Evolutionary conservation across 2,113 vertebrate species (phyloP).

Genomic region (Corydoras maculifer): DNA sequence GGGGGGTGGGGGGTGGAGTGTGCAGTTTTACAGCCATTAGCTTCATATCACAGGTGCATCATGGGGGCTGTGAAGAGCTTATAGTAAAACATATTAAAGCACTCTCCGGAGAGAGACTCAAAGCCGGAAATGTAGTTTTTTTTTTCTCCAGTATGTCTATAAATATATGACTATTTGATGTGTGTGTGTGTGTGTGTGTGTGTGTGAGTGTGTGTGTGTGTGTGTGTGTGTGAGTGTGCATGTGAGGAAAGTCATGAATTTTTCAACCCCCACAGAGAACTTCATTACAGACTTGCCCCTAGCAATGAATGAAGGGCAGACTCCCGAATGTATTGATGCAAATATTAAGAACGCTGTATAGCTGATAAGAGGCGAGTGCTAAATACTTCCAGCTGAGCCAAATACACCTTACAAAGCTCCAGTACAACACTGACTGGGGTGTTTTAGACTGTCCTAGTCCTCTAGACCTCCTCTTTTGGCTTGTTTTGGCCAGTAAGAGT

Average conservation of each 20-base stretch:
- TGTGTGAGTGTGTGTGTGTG: slow-evolving; percentile 1
- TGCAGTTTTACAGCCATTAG: slow-evolving; percentile 38
- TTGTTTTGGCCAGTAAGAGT: too few relatives aligned
- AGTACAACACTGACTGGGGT: too few relatives aligned
- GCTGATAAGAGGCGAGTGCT: neutral
- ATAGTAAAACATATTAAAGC: slow-evolving; percentile 17
- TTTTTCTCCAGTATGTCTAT: neutral
- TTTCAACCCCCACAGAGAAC: slow-evolving; percentile 7
- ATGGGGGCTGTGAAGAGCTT: slow-evolving; percentile 20
- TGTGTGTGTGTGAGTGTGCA: slow-evolving; percentile 3
- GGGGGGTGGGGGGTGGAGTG: slow-evolving; percentile 5
- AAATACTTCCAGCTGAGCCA: too few relatives aligned
- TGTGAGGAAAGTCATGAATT: slow-evolving; percentile 6
- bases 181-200: neutral
- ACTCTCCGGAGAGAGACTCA: slow-evolving; percentile 2
- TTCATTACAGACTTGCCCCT: slow-evolving; percentile 3
- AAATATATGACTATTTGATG: neutral
- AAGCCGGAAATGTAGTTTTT: neutral
- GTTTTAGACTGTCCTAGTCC: too few relatives aligned
- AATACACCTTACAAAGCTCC: too few relatives aligned
- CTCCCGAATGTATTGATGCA: too few relatives aligned
- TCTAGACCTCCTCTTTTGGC: too few relatives aligned
- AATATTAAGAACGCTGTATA: neutral
- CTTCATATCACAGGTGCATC: slow-evolving; percentile 32
- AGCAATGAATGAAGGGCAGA: neutral